Evolutionary conservation across 1,140 invertebrate genomes (phyloP).

Genomic region (Apis dorsata): DNA sequence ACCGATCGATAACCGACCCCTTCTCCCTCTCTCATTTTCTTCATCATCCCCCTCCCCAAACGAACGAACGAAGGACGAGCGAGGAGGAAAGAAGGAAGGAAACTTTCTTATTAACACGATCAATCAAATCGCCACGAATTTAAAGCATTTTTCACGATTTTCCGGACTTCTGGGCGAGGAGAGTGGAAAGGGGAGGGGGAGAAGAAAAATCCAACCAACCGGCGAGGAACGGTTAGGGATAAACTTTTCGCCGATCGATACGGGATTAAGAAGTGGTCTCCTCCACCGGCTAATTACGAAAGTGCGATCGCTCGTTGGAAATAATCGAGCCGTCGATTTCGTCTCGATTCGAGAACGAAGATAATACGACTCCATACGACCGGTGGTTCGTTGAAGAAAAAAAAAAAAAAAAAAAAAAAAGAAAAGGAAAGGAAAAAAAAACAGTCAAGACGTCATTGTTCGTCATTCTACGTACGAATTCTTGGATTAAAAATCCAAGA

Average conservation of each 20-base stretch:
- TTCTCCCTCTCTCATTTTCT: slow-evolving; percentile 22
- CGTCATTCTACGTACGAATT: neutral
- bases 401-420: too few species aligned
- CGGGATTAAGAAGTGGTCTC: slow-evolving; percentile 67
- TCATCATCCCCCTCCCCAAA: slow-evolving; percentile 5
- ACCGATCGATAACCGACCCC: slow-evolving; percentile 48
- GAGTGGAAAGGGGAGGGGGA: neutral
- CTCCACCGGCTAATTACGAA: slow-evolving; percentile 63
- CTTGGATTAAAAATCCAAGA: neutral
- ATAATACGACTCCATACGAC: neutral
- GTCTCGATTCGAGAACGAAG: neutral
- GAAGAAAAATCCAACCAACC: slow-evolving; percentile 40
- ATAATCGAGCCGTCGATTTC: slow-evolving; percentile 42
- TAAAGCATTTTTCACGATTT: slow-evolving; percentile 71
- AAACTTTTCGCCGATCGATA: slow-evolving; percentile 66
- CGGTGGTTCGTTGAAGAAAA: neutral
- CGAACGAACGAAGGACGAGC: slow-evolving; percentile 45
- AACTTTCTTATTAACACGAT: slow-evolving; percentile 75
- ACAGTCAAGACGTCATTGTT: neutral
- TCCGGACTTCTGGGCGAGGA: slow-evolving; percentile 62
- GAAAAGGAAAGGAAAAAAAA: too few species aligned
- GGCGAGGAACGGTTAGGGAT: slow-evolving; percentile 5
- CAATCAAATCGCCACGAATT: slow-evolving; percentile 71
- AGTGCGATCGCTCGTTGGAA: slow-evolving; percentile 61
- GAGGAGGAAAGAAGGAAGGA: slow-evolving; percentile 48